A percentile compares a stretch with the other conserved stretches of the same genome.
These are phyloP conservation scores for Laterallus jamaicensis DNA, from an alignment of 2,113 vertebrate genomes.

Conservation along the genomic window DNA sequence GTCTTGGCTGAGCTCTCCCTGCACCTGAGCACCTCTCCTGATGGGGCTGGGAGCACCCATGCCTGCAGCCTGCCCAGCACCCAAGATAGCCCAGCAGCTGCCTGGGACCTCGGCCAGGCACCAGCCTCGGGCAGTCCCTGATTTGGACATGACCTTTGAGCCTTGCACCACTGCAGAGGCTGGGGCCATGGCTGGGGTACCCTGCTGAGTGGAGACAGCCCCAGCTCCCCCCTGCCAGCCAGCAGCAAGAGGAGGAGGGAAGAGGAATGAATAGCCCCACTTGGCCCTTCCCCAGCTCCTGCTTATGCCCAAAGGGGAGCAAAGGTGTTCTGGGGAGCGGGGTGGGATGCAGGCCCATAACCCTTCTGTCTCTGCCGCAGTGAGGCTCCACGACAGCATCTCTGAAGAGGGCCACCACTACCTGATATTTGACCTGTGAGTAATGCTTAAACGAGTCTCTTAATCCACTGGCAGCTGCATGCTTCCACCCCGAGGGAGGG, in stretches of 20 bases:
- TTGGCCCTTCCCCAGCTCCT: not conserved
- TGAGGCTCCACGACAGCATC: conserved; percentile 85
- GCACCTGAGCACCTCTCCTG: not conserved
- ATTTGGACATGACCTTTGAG: conserved; percentile 39
- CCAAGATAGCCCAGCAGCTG: conserved; percentile 46
- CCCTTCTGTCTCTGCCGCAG: conserved; percentile 59
- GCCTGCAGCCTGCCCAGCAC: not conserved
- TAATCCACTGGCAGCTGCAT: rapidly evolving
- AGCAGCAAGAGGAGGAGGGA: not conserved
- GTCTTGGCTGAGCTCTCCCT: not conserved
- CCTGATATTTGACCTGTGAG: conserved; percentile 87
- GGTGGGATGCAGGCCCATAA: not conserved
- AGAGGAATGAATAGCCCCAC: not conserved
- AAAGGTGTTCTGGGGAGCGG: rapidly evolving
- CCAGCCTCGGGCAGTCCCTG: not conserved
- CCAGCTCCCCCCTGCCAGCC: not conserved
- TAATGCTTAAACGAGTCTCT: not conserved
- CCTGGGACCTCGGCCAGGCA: not conserved
- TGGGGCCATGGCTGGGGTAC: not conserved
- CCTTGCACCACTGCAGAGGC: not conserved
- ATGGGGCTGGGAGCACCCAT: not conserved
- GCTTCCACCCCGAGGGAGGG: rapidly evolving
- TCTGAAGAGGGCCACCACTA: conserved; percentile 85
- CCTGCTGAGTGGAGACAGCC: not conserved
- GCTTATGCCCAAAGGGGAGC: not conserved